A percentile compares a stretch with the other conserved stretches of the same genome.
Evolutionary conservation across 2,113 vertebrate species (phyloP).

Genomic region (Leptosomus discolor): DNA sequence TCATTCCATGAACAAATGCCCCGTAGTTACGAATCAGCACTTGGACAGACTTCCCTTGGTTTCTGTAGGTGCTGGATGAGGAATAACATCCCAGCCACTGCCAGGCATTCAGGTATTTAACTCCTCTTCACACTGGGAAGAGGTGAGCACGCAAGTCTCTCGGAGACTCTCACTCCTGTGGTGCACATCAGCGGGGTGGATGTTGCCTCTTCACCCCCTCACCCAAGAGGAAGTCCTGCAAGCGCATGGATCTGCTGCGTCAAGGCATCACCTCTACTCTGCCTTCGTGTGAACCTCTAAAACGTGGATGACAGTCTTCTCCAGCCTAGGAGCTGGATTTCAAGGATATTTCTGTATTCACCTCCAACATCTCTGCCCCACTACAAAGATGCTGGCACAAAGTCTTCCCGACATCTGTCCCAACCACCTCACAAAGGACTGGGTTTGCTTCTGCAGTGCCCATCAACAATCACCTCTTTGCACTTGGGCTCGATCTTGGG

Average conservation of each 20-base stretch:
- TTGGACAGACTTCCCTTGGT: neutral
- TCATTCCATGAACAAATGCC: constrained; percentile 6
- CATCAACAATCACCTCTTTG: neutral
- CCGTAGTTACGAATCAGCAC: neutral
- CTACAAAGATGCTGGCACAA: neutral
- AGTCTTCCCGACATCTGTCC: neutral
- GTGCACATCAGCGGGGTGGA: neutral
- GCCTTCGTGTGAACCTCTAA: neutral
- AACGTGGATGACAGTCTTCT: neutral
- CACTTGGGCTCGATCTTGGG: neutral
- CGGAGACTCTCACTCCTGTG: neutral
- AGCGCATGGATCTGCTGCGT: neutral
- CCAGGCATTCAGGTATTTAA: neutral
- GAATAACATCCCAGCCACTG: neutral
- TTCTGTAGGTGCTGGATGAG: neutral
- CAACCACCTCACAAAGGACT: neutral
- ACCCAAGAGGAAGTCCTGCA: neutral
- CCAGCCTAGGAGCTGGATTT: neutral
- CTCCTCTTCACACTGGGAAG: neutral
- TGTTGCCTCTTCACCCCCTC: neutral
- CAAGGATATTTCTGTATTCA: neutral
- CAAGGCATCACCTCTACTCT: neutral
- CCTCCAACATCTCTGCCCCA: neutral
- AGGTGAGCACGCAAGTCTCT: rapidly evolving
- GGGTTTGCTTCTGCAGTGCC: neutral